Base-by-base conservation (phyloP, 2,888 invertebrate species). In the Philonicus albiceps region DNA sequence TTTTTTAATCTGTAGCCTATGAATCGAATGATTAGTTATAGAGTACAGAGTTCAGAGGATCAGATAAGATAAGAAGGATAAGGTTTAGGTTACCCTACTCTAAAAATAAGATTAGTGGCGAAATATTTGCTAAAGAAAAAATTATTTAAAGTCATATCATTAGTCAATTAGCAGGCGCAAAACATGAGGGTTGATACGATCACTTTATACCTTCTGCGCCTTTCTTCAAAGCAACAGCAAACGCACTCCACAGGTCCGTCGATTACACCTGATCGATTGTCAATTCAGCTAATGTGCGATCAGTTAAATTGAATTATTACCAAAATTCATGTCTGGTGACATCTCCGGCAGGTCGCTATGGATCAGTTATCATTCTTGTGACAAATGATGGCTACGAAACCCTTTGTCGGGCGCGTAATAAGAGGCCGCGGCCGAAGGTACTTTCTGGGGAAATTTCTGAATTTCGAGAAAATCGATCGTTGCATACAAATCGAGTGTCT, bases 301-400 rank as follows among this genome's bases (percentile, higher is more conserved):
- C 84, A 85, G 85, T 85, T 85, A 85, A 85, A 85, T 85, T 85
- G 85, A 85, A 85, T 85, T 75, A 85, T 85, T 75, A 85, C 85
- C 74, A 75, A 75, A 85, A 75, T 85, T 34, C 53, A 75, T 85
- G 85, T 85, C 53, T 49, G 49, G 34, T 85, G 85, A 84, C 85
- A 85, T 53, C 37, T 43, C n/a, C 64, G 19, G 55, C 81, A 27
- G 34, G 4, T 34, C 27, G 31, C 34, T 49, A n/a, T 34, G 40
- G 37, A 27, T 84, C 30, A 13, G 64, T 31, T 40, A 73, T 84
- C 43, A 31, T 84, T 74, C 40, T 43, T 40, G 73, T 84, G 72
- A 84, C 73, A 73, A 84, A 84, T 84, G 84, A 73, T 43, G 73
- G 73, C 73, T 43, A 40, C 27, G n/a, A n/a, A 40, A 27, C 27